Evolutionary conservation across 92 coral and sea anemone species (phyloP).

Genomic region (Galaxea fascicularis): DNA sequence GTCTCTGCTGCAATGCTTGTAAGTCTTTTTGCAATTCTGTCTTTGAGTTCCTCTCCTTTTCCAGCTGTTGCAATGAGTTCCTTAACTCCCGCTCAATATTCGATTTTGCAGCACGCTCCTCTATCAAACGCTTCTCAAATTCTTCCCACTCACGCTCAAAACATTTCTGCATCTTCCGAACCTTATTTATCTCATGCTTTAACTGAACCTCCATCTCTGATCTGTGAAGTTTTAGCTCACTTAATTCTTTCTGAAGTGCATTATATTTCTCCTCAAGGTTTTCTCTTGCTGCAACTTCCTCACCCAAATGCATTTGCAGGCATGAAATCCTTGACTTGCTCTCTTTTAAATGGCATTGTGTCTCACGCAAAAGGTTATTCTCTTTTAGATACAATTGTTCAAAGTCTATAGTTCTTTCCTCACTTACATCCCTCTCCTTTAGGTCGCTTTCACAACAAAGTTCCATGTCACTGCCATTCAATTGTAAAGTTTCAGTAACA

Average conservation of each 20-base stretch:
- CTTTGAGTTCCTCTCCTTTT: constrained; percentile 62
- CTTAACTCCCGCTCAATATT: constrained; percentile 58
- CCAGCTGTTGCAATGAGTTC: constrained; percentile 27
- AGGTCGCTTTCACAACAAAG: not conserved
- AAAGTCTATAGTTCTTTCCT: constrained; percentile 16
- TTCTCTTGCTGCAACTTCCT: constrained; percentile 35
- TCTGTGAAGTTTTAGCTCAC: constrained; percentile 35
- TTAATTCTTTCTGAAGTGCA: constrained; percentile 49
- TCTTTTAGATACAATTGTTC: constrained; percentile 28
- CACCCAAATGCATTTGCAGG: constrained; percentile 49
- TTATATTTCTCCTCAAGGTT: constrained; percentile 58
- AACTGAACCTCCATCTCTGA: constrained; percentile 59
- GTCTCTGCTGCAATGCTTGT: constrained; percentile 39
- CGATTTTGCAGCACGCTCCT: constrained; percentile 78
- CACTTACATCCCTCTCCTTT: constrained; percentile 27
- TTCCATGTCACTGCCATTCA: constrained; percentile 14
- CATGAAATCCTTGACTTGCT: constrained; percentile 30
- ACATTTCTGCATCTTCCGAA: constrained; percentile 73
- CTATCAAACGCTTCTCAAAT: constrained; percentile 82
- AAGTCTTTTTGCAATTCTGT: constrained; percentile 59
- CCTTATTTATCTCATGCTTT: constrained; percentile 67
- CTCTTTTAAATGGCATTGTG: constrained; percentile 23
- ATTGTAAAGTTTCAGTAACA: constrained; percentile 5
- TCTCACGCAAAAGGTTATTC: constrained; percentile 5
- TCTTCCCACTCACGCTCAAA: constrained; percentile 85